Base-by-base conservation (phyloP, 2,888 invertebrate species). In the Aromia moschata region DNA sequence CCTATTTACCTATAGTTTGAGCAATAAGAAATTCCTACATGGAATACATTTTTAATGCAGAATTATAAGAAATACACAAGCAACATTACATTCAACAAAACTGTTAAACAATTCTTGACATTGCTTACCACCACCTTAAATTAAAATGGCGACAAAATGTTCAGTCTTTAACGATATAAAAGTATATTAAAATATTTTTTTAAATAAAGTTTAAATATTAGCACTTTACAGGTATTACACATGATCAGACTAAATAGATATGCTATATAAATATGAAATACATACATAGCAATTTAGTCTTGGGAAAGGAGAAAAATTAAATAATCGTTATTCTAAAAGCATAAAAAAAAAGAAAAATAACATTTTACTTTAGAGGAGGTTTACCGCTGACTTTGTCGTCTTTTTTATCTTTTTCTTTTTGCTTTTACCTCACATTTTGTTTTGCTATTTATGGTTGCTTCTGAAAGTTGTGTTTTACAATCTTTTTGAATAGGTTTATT, bases 121-220 rank as follows among this genome's bases (percentile, higher is more conserved):
- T n/a, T n/a, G 36, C 45, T n/a, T 38, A 58, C 57, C 57, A 58
- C 57, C 57, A 58, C 57, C 57, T 58, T 38, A 58, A 52, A 41
- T 46, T 58, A 52, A 52, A 58, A 58, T 52, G 52, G 57, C 57
- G 51, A 58, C 30, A 17, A 52, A 45, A 31, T 30, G 49, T 58
- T 58, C 57, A 58, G 57, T 58, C 57, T 58, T 58, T 58, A 58
- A 52, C 20, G 36, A 55, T 20, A 17, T 36, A 47, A 37, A 18
- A 30, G 36, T 20, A 43, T 36, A 41, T 33, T 51, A 20, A 53
- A 43, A 53, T 43, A 53, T 20, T 52, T 31, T 31, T 53, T 31
- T 31, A 33, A 15, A 53, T 33, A 53, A 53, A 43, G 20, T 44
- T 20, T 37, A 36, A 54, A 54, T 53, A 54, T 45, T 54, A 44